A percentile compares a stretch with the other conserved stretches of the same genome.
phyloP scores from a whole-genome alignment of 2,113 vertebrate genomes.

The Sapajus apella region DNA sequence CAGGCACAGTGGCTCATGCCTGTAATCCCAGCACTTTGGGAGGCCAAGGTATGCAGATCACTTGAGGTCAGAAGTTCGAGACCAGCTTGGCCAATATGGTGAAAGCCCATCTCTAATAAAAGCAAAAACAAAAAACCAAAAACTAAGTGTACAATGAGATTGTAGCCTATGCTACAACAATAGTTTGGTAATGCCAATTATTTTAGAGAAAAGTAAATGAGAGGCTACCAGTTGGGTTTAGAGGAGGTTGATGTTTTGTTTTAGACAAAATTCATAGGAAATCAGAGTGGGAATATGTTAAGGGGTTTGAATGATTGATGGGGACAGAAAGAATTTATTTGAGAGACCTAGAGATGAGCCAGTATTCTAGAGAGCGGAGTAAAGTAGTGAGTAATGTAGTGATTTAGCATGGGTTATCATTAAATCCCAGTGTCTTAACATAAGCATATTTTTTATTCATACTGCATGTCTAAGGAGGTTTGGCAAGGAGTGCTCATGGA shows the following conservation, averaged over 20 bases:
- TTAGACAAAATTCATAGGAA: not conserved
- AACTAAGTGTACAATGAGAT: not conserved
- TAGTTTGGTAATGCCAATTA: not conserved
- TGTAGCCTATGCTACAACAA: not conserved
- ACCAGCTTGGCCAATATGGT: too few relatives aligned
- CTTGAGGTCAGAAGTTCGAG: too few relatives aligned
- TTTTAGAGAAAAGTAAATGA: not conserved
- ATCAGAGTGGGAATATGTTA: not conserved
- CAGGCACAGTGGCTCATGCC: too few relatives aligned
- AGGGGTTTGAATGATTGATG: not conserved
- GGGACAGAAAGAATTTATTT: not conserved
- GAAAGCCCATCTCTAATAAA: too few relatives aligned
- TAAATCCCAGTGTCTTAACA: not conserved
- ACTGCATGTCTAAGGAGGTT: not conserved
- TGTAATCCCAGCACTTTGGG: too few relatives aligned
- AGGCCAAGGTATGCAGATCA: too few relatives aligned
- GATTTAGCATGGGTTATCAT: not conserved
- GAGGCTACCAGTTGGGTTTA: not conserved
- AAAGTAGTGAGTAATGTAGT: not conserved
- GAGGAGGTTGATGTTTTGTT: not conserved
- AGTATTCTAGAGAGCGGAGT: not conserved
- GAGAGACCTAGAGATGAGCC: not conserved
- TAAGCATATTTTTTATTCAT: not conserved
- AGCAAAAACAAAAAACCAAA: too few relatives aligned
- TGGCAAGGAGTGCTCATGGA: not conserved